Percentiles rank a stretch among this genome's conserved stretches.
phyloP scores from a whole-genome alignment of 1,140 invertebrate species.

The Drosophila triauraria region DNA sequence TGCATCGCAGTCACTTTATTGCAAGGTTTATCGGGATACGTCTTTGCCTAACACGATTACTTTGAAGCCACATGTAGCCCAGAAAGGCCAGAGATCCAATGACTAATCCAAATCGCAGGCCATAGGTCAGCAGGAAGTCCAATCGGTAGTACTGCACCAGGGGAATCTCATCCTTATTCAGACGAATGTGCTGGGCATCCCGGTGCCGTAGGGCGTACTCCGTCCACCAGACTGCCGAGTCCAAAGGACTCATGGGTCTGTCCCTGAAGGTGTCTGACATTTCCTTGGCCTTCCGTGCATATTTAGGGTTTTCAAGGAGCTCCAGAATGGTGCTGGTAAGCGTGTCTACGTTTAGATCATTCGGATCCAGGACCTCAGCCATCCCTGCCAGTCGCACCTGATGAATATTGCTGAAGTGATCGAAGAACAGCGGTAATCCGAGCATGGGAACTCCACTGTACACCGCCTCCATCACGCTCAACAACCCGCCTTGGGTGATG shows the following conservation, averaged over 20 bases:
- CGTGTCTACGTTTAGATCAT: constrained; percentile 13
- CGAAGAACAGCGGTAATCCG: constrained; percentile 53
- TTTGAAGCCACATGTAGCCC: not conserved
- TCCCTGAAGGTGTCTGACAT: constrained; percentile 86
- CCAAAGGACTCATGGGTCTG: constrained; percentile 86
- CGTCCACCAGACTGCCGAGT: constrained; percentile 88
- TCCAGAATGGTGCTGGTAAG: constrained; percentile 21
- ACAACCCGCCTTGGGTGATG: constrained; percentile 52
- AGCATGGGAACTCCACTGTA: constrained; percentile 45
- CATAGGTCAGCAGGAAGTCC: constrained; percentile 10
- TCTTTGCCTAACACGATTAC: no score
- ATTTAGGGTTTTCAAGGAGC: constrained; percentile 26
- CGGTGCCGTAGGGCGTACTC: constrained; percentile 86
- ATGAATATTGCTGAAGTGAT: constrained; percentile 54
- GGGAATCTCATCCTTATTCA: constrained; percentile 57
- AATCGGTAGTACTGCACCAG: constrained; percentile 45
- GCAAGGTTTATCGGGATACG: no score
- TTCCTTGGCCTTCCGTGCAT: constrained; percentile 42
- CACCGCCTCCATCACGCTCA: constrained; percentile 49
- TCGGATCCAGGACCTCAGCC: constrained; percentile 65
- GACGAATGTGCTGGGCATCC: constrained; percentile 77
- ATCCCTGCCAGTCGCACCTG: constrained; percentile 86
- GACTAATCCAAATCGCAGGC: constrained; percentile 19
- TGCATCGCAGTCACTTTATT: no score
- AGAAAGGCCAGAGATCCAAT: constrained; percentile 12